Conservation (phyloP, 2,888 invertebrate genomes). For the Spisula solida region DNA sequence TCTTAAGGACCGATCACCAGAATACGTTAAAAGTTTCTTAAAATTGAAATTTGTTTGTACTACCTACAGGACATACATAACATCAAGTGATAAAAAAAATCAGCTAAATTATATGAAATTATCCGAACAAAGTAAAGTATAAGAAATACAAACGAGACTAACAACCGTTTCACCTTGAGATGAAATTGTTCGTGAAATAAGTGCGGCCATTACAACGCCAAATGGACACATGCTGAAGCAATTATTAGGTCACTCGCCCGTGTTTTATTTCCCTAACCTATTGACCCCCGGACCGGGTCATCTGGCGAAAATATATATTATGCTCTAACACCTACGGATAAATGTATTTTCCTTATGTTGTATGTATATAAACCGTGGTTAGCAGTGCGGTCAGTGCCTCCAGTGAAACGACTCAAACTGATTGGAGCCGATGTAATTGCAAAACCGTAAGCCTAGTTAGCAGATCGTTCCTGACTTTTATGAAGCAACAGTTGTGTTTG, state of each 20-base stretch:
- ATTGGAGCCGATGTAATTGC: background rate
- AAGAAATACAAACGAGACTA: background rate
- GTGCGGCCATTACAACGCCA: conserved; percentile 23
- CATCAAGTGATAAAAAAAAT: background rate
- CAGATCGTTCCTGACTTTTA: conserved; percentile 25
- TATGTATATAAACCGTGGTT: conserved; percentile 21
- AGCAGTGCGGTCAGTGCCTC: conserved; percentile 37
- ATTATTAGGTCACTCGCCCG: conserved; percentile 55
- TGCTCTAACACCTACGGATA: conserved; percentile 31
- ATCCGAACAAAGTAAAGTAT: background rate
- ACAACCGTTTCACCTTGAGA: conserved; percentile 9
- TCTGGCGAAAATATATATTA: conserved; percentile 25
- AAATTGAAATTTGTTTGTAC: background rate
- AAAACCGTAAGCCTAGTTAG: conserved; percentile 10
- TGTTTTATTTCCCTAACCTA: conserved; percentile 41
- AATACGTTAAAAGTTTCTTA: no score
- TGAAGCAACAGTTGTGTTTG: conserved; percentile 29
- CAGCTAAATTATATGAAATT: background rate
- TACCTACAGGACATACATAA: background rate
- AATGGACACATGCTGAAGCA: conserved; percentile 52
- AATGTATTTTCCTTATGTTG: conserved; percentile 33
- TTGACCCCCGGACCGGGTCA: conserved; percentile 51
- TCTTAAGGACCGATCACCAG: no score
- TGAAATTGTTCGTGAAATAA: conserved; percentile 47
- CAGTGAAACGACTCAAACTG: background rate